Conservation (phyloP, 2,888 invertebrate genomes). For the Macroteleia sp. region DNA sequence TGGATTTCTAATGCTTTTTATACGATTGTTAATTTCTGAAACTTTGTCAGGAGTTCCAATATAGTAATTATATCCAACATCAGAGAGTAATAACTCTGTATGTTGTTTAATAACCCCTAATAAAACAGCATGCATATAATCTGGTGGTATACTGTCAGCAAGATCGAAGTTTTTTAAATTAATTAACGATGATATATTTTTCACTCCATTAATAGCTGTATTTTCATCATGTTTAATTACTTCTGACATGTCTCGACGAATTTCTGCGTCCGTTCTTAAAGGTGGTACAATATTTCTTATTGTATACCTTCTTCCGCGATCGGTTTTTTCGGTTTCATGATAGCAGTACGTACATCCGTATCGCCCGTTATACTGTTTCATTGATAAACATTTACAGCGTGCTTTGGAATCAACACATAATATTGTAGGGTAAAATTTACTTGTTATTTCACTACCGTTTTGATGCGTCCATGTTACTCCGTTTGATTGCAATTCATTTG, state of each 20-base stretch:
- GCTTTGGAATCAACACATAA: conserved; percentile 33
- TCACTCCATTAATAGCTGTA: conserved; percentile 6
- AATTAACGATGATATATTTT: neutral
- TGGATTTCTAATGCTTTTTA: neutral
- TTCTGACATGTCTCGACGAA: conserved; percentile 6
- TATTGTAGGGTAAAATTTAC: conserved; percentile 9
- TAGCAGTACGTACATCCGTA: conserved; percentile 29
- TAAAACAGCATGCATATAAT: conserved; percentile 27
- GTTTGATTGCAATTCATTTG: conserved; percentile 3
- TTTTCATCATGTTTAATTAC: neutral
- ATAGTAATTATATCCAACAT: neutral
- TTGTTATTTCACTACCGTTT: neutral
- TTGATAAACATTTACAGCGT: conserved; percentile 7
- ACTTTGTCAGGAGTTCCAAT: neutral
- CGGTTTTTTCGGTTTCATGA: neutral
- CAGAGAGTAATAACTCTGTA: conserved; percentile 13
- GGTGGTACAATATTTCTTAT: neutral
- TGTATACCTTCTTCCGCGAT: conserved; percentile 8
- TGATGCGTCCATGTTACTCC: conserved; percentile 18
- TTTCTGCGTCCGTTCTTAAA: conserved; percentile 5
- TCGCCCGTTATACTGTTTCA: conserved; percentile 35
- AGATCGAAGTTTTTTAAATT: conserved; percentile 26
- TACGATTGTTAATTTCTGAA: neutral
- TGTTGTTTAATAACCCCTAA: conserved; percentile 17
- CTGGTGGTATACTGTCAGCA: neutral